Evolutionary conservation across 2,888 invertebrate species (phyloP), one percentile per base, ranked within the genome.

Genomic region (Idaea straminata): DNA sequence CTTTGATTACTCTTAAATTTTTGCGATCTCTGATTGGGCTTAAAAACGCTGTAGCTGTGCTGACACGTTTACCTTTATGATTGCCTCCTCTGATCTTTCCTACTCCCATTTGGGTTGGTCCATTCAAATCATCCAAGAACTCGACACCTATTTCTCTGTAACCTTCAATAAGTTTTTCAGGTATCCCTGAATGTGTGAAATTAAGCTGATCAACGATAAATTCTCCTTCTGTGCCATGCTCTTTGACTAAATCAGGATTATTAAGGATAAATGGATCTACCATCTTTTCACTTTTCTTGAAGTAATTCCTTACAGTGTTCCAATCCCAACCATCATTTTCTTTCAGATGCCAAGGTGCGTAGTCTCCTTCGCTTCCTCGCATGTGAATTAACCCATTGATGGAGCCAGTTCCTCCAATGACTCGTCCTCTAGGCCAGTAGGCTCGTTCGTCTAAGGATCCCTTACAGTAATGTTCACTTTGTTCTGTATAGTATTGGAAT

Each of bases 1-100:
- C 77, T 70, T 91, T 92, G 59, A 90, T 75, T 15, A 92, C 77
- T 65, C 78, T 84, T 36, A 92, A 80, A 74, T 92, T 92, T 16
- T 79, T 74, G 10, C 90, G 81, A 64, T 85, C 76, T 64, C 76
- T 77, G 3, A 83, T 78, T 35, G 85, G 82, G 67, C 81, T 88
- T 5, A 92, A 72, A 67, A 91, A 94, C 4, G 94, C 93, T 62
- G 93, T 94, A 0, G 93, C 92, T 13, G 94, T 93, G 74, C 94
- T 94, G 13, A 94, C 94, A 73, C 94, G 83, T 68, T 84, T 89
- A 0, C 94, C 94, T 71, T 92, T 86, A 67, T 93, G 72, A 64
- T 89, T 87, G 0, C 90, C 87, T 3, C 94, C 94, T 76, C 93
- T 88, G 15, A 94, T 86, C 72, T 91, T 93, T 15, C 92, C 93